Evolutionary conservation across 2,113 vertebrate genomes (phyloP), one percentile per base, ranked within the genome.

Genomic region (Elephas maximus): DNA sequence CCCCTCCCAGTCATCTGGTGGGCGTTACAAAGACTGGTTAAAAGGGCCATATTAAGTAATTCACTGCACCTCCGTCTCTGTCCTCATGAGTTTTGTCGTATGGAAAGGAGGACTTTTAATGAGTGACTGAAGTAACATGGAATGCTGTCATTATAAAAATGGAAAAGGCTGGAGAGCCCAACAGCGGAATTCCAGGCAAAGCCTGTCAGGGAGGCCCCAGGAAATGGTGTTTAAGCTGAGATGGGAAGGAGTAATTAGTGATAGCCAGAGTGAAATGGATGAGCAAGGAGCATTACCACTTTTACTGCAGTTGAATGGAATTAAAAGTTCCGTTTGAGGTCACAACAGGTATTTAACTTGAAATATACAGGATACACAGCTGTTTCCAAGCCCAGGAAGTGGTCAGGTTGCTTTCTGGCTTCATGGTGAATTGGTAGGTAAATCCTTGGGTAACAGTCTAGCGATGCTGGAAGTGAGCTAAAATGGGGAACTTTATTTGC

Each of bases 81-180:
- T 11, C 45, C 48, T 84, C 17, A 1, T 3, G 45, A 24, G 24
- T 17, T 87, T 82, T n/a, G 8, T 45, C 63, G 28, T 51, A 33
- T 14, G 8, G 6, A 30, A 37, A 77, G 41, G 62, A n/a, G 33
- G 69, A 57, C 85, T 62, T 71, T 11, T 18, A 7, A 21, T 23
- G 74, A 86, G 18, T n/a, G 57, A 44, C 76, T 11, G 0, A 17
- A 48, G 3, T 45, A 1, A 48, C 0, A 0, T 44, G 30, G 74
- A 23, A 26, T 21, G 51, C 6, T 89, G 5, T 17, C 23, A 8
- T 5, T 23, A 51, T 48, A 48, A 10, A 48, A 57, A 30, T 63
- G 1, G 0, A 30, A 84, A 33, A 57, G 41, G 30, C 24, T 37
- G 0, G 28, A 65, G 63, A 77, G 1, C 37, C 37, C 17, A 10